Percentiles rank a stretch among this genome's conserved stretches.
phyloP scores from a whole-genome alignment of 2,797 vertebrate species.

The Chaenodraco wilsoni region DNA sequence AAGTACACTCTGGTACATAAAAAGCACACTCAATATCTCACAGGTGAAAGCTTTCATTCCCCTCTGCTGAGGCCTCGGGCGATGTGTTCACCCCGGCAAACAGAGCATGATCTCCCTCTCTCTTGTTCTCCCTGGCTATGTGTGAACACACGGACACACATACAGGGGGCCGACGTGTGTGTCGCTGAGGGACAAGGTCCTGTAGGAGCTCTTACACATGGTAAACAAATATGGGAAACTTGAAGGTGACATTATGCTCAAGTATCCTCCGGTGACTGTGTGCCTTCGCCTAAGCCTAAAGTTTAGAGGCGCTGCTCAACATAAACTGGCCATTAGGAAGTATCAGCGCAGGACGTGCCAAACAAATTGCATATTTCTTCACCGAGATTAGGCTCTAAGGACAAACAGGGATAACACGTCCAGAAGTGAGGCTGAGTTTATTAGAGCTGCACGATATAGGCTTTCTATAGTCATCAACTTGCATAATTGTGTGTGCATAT shows the following conservation, averaged over 20 bases:
- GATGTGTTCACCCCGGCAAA: constrained; percentile 76
- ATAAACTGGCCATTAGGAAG: not conserved
- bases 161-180: not conserved
- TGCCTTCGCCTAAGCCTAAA: not conserved
- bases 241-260: not conserved
- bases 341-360: not conserved
- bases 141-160: constrained; percentile 19
- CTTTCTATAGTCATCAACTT: too few species aligned
- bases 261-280: too few species aligned
- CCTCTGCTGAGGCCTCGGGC: constrained; percentile 73
- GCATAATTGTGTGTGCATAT: not conserved
- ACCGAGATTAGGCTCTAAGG: not conserved
- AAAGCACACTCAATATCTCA: constrained; percentile 76
- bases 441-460: too few species aligned
- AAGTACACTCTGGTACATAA: constrained; percentile 48
- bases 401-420: not conserved
- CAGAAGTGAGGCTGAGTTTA: not conserved
- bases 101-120: constrained; percentile 75
- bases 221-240: not conserved
- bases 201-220: not conserved
- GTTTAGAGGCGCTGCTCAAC: not conserved
- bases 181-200: constrained; percentile 13
- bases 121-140: constrained; percentile 30
- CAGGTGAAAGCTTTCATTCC: constrained; percentile 81
- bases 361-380: not conserved